These are phyloP conservation scores for Sinocyclocheilus anshuiensis DNA, from an alignment of 2,113 vertebrate genomes.

Conservation along the genomic window DNA sequence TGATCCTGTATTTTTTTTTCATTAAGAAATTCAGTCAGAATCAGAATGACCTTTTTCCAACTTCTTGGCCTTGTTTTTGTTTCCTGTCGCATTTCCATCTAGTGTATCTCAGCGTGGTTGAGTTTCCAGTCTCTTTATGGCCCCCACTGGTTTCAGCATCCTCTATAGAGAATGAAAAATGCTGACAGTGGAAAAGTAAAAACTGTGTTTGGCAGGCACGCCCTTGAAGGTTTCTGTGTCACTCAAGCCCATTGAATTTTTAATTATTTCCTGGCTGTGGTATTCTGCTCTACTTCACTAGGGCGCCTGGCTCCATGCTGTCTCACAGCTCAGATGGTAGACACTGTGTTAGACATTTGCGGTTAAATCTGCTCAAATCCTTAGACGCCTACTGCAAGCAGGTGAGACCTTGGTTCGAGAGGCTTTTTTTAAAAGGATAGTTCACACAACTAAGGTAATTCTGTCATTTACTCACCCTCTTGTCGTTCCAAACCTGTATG, in stretches of 20 bases:
- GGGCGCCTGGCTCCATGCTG: constrained; percentile 59
- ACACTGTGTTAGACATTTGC: constrained; percentile 45
- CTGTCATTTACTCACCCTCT: background rate
- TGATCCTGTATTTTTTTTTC: background rate
- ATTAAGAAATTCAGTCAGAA: constrained; percentile 4
- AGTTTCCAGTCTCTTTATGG: constrained; percentile 63
- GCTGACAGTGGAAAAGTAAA: constrained; percentile 79
- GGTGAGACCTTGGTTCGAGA: constrained; percentile 20
- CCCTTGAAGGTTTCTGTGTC: constrained; percentile 88
- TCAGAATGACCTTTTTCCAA: constrained; percentile 4
- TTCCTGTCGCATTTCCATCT: constrained; percentile 42
- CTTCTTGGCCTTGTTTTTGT: constrained; percentile 53
- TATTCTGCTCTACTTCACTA: constrained; percentile 61
- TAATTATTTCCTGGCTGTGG: constrained; percentile 82
- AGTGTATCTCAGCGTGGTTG: constrained; percentile 27
- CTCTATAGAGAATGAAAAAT: constrained; percentile 65
- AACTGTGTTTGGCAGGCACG: constrained; percentile 79
- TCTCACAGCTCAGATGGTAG: constrained; percentile 49
- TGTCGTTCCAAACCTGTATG: background rate
- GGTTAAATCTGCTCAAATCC: constrained; percentile 52
- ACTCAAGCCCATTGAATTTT: constrained; percentile 82
- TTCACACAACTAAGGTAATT: background rate
- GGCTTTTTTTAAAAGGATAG: background rate
- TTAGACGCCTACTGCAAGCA: constrained; percentile 40
- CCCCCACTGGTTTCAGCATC: constrained; percentile 60